phyloP scores from a whole-genome alignment of 2,113 vertebrate genomes.

The Anarhynchus alexandrinus region DNA sequence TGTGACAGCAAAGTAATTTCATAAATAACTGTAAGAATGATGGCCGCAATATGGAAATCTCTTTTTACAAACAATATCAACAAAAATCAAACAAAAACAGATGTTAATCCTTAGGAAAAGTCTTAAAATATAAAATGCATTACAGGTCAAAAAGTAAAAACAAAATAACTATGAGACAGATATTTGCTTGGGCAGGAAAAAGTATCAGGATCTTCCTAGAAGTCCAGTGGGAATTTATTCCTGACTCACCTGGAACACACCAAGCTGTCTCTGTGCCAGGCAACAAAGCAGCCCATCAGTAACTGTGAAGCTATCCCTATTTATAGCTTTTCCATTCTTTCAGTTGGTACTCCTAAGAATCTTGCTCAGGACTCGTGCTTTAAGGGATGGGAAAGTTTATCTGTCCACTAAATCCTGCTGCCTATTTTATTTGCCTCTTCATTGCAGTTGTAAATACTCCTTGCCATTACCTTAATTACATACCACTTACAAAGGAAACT shows the following conservation, averaged over 20 bases:
- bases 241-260: neutral
- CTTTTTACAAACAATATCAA: neutral
- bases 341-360: neutral
- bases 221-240: neutral
- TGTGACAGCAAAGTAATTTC: neutral
- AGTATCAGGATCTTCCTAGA: neutral
- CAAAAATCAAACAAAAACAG: rapidly evolving
- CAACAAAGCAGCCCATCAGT: neutral
- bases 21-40: neutral
- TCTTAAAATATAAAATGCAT: neutral
- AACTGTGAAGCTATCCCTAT: neutral
- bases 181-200: neutral
- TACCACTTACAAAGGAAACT: neutral
- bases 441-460: neutral
- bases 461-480: neutral
- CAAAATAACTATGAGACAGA: neutral
- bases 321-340: neutral
- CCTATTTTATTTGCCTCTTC: neutral
- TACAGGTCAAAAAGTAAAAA: neutral
- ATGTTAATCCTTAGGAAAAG: neutral
- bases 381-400: neutral
- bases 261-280: neutral
- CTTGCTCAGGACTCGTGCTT: neutral
- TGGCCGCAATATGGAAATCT: neutral
- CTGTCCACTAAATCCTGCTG: neutral